These are phyloP conservation scores for Chaunax sp. DNA, from an alignment of 2,797 vertebrate genomes.

Conservation along the genomic window DNA sequence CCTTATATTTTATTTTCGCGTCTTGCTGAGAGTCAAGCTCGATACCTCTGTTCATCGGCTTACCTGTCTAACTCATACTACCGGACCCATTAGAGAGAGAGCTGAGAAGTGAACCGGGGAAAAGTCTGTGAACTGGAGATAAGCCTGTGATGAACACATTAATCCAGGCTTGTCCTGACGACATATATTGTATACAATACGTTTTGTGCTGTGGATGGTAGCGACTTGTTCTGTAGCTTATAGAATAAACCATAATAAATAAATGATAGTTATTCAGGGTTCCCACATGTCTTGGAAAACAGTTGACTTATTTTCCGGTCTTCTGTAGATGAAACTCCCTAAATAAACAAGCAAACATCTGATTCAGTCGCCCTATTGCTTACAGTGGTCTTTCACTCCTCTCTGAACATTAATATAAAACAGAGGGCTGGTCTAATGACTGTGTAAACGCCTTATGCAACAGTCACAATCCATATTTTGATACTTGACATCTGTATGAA, in stretches of 20 bases:
- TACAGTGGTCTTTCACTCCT: no score
- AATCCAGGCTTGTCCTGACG: conserved; percentile 7
- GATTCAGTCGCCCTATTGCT: no score
- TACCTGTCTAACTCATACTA: conserved; percentile 3
- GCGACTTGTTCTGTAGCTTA: neutral
- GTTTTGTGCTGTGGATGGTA: neutral
- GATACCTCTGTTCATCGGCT: neutral
- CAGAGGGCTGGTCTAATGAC: no score
- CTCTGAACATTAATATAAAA: no score
- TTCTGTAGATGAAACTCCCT: neutral
- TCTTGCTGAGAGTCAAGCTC: conserved; percentile 12
- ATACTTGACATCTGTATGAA: no score
- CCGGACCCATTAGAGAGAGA: conserved; percentile 12
- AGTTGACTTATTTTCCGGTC: no score
- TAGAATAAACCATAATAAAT: neutral
- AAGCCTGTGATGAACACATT: conserved; percentile 44
- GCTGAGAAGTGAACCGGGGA: conserved; percentile 11
- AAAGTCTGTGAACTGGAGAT: conserved; percentile 42
- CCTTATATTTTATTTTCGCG: conserved; percentile 11
- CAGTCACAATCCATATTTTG: no score
- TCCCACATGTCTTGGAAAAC: neutral
- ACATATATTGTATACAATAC: neutral
- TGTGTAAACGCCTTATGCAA: no score
- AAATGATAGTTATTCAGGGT: neutral
- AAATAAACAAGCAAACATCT: no score